Percentiles rank a stretch among this genome's conserved stretches.
Evolutionary conservation across 2,888 invertebrate species (phyloP).

Genomic region (Philaethria dido): DNA sequence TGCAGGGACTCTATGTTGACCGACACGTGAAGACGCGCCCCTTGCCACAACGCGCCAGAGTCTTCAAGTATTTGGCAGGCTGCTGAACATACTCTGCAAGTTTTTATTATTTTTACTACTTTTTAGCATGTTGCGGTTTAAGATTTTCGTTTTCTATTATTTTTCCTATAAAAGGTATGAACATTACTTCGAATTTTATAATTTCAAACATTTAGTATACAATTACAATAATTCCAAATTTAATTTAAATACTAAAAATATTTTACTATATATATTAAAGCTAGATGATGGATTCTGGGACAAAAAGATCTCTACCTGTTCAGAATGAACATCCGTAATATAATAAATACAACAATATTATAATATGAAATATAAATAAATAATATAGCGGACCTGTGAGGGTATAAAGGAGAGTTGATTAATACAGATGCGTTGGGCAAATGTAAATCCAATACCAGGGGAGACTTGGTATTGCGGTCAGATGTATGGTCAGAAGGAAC

Average conservation of each 20-base stretch:
- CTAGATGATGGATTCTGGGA: too few relatives aligned
- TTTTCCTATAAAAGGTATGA: too few relatives aligned
- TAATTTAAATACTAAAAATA: too few relatives aligned
- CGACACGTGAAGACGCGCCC: constrained; percentile 57
- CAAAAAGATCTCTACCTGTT: too few relatives aligned
- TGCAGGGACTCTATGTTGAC: constrained; percentile 47
- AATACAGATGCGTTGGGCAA: constrained; percentile 50
- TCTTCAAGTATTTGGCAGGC: constrained; percentile 67
- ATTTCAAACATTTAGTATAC: too few relatives aligned
- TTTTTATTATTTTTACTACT: neutral
- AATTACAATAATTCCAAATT: too few relatives aligned
- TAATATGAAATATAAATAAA: too few relatives aligned
- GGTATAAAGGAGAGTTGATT: constrained; percentile 63
- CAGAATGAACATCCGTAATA: neutral
- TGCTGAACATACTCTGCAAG: constrained; percentile 67
- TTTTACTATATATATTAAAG: too few relatives aligned
- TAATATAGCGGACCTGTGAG: constrained; percentile 60
- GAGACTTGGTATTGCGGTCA: constrained; percentile 48
- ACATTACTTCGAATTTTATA: too few relatives aligned
- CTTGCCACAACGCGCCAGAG: constrained; percentile 57
- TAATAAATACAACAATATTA: too few relatives aligned
- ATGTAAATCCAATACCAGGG: constrained; percentile 54
- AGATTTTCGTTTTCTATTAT: too few relatives aligned
- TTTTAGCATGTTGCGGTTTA: too few relatives aligned
- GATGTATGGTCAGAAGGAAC: constrained; percentile 61